Conservation (phyloP, 2,113 vertebrate genomes). For the Bos indicus region DNA sequence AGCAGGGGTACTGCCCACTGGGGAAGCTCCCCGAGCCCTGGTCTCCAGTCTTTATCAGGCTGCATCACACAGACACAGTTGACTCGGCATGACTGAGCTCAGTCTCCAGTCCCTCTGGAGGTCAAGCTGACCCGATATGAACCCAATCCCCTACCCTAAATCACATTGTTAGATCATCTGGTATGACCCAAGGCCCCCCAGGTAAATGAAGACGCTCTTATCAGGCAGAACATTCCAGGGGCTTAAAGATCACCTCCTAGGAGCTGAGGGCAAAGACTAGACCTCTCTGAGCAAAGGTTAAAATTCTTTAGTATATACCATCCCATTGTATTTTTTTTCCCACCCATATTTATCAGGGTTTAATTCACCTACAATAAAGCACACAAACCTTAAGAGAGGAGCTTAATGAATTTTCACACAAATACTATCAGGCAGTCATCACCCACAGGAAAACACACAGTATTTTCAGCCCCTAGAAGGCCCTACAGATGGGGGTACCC, state of each 20-base stretch:
- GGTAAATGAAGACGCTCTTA: neutral
- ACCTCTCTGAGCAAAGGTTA: neutral
- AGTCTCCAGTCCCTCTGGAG: neutral
- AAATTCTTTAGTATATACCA: too few species aligned
- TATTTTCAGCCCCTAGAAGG: neutral
- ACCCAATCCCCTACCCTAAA: neutral
- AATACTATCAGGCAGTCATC: too few species aligned
- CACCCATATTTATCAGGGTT: neutral
- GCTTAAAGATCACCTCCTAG: neutral
- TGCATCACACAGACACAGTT: neutral
- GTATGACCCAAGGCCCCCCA: neutral
- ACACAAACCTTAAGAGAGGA: neutral
- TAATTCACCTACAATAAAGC: neutral
- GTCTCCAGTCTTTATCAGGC: neutral
- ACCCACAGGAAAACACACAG: neutral
- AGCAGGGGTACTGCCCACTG: rapidly evolving
- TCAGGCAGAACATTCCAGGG: neutral
- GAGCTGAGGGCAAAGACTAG: neutral
- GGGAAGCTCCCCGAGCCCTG: neutral
- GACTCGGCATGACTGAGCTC: neutral
- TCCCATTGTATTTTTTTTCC: neutral
- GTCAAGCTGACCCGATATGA: neutral
- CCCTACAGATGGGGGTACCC: neutral
- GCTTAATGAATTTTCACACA: neutral
- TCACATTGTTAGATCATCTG: neutral